These are phyloP conservation scores for Pangasius sanitwongsei DNA, from an alignment of 2,797 vertebrate species.

Conservation along the genomic window DNA sequence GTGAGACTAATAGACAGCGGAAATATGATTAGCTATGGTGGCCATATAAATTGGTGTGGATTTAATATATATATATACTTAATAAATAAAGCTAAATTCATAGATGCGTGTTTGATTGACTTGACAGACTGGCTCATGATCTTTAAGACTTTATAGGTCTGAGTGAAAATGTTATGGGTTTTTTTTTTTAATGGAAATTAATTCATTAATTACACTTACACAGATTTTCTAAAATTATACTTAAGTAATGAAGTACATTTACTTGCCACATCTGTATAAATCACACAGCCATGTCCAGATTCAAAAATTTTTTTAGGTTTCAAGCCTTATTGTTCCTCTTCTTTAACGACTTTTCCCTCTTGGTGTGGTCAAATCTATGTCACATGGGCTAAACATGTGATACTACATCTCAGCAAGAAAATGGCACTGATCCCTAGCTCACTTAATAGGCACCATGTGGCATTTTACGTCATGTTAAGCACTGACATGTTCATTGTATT, in stretches of 20 bases:
- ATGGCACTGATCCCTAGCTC: background rate
- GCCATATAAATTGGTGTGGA: background rate
- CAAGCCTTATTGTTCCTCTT: background rate
- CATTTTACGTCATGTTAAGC: background rate
- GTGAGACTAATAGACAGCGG: background rate
- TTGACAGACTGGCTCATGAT: background rate
- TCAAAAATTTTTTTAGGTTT: background rate
- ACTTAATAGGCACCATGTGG: background rate
- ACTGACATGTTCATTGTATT: conserved; percentile 18
- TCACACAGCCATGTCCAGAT: background rate
- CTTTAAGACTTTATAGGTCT: background rate
- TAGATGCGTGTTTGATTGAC: background rate
- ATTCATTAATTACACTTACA: background rate
- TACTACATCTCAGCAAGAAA: conserved; percentile 17
- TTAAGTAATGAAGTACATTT: background rate
- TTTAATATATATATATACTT: background rate
- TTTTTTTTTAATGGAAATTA: background rate
- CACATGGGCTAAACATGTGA: conserved; percentile 6
- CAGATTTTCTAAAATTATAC: background rate
- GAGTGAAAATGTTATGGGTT: background rate
- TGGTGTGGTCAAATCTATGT: background rate
- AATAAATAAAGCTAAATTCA: background rate
- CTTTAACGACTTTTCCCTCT: background rate
- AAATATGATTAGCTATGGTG: background rate
- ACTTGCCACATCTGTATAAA: background rate